These are phyloP conservation scores for Chrysina gloriosa DNA, from an alignment of 2,888 invertebrate species.

Conservation along the genomic window DNA sequence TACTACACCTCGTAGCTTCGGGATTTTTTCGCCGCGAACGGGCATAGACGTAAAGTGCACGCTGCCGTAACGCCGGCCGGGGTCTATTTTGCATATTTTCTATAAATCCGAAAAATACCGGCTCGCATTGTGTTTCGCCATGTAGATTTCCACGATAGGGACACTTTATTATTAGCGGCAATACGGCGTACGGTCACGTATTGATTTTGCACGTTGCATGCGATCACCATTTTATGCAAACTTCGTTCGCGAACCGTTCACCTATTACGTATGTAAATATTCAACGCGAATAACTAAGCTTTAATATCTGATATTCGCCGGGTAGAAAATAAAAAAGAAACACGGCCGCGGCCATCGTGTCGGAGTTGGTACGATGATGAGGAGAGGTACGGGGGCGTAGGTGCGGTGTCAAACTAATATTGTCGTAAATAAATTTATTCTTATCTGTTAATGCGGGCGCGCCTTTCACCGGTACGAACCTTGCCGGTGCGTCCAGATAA, in stretches of 20 bases:
- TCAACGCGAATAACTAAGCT: conserved; percentile 21
- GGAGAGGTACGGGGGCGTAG: no score
- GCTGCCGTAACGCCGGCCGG: neutral
- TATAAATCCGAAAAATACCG: conserved; percentile 5
- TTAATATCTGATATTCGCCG: conserved; percentile 31
- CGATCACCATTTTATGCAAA: neutral
- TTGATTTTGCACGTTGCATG: neutral
- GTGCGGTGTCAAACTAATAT: no score
- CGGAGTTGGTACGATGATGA: no score
- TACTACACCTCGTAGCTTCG: no score
- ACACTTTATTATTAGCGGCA: conserved; percentile 5
- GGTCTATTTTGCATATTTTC: conserved; percentile 2
- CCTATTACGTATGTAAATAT: conserved; percentile 30
- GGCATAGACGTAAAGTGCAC: neutral
- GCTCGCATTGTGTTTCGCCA: neutral
- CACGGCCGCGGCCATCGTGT: no score
- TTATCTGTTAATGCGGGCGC: neutral
- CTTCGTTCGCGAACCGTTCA: conserved; percentile 1
- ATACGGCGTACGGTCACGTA: neutral
- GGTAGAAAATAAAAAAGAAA: no score
- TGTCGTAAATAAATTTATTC: conserved; percentile 3
- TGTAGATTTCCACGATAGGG: neutral
- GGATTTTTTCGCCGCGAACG: no score
- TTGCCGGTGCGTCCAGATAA: conserved; percentile 1
- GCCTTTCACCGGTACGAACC: conserved; percentile 13